phyloP scores from a whole-genome alignment of 2,797 vertebrate genomes.

The Sebastes hubbsi region DNA sequence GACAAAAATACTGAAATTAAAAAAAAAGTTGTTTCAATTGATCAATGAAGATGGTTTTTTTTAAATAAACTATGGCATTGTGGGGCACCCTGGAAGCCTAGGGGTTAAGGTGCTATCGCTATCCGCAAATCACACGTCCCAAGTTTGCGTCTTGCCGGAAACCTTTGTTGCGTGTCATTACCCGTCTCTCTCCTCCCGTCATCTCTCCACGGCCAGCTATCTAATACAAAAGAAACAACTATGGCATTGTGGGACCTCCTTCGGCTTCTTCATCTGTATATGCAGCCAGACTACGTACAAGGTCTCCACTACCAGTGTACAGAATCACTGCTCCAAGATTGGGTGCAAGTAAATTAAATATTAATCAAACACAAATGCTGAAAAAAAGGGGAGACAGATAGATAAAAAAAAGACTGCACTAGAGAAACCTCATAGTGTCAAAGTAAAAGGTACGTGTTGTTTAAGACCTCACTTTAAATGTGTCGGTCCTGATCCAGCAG shows the following conservation, averaged over 20 bases:
- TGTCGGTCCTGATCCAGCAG: conserved; percentile 3
- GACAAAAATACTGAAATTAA: neutral
- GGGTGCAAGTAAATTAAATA: neutral
- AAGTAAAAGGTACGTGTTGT: neutral
- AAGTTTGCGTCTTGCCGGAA: neutral
- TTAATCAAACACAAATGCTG: neutral
- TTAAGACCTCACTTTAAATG: conserved; percentile 6
- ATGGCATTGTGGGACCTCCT: neutral
- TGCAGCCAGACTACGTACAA: neutral
- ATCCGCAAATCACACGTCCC: rapidly evolving
- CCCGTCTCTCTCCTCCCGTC: neutral
- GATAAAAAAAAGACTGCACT: neutral
- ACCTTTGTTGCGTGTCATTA: neutral
- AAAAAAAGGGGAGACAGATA: neutral
- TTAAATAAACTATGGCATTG: neutral
- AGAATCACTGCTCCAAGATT: neutral
- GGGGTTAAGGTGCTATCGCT: neutral
- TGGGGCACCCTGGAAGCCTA: neutral
- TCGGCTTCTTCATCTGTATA: neutral
- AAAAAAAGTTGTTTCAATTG: neutral
- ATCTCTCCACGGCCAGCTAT: neutral
- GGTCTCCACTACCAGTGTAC: neutral
- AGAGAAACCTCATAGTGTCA: neutral
- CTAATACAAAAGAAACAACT: neutral
- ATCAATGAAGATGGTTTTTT: neutral